Conservation (phyloP, 2,797 vertebrate genomes). For the Notamacropus eugenii region DNA sequence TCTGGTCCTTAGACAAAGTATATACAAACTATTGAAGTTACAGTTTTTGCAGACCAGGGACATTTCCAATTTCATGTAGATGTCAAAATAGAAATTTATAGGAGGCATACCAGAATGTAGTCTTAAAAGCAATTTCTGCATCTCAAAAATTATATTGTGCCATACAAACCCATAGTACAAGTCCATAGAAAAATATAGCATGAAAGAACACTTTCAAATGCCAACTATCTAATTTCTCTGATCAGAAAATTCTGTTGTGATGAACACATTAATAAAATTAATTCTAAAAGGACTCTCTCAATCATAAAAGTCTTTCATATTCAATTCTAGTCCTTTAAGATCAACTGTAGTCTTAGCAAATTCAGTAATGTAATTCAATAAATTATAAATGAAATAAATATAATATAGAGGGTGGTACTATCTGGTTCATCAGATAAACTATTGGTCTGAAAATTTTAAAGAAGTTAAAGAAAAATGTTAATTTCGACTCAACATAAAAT, state of each 20-base stretch:
- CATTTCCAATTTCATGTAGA: not conserved
- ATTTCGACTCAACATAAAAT: not conserved
- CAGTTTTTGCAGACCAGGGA: not conserved
- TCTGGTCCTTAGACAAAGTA: not conserved
- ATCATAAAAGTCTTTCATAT: not conserved
- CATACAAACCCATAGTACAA: not conserved
- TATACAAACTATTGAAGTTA: not conserved
- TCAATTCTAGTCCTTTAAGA: not conserved
- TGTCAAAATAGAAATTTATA: not conserved
- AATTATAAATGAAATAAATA: constrained; percentile 2
- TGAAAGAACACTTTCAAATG: not conserved
- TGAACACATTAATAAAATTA: not conserved
- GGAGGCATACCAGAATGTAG: not conserved
- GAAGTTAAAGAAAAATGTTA: not conserved
- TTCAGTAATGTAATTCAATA: not conserved
- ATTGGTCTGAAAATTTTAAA: not conserved
- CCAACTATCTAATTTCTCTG: constrained; percentile 13
- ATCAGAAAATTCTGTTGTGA: not conserved
- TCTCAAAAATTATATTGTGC: constrained; percentile 11
- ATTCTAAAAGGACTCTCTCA: not conserved
- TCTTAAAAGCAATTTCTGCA: not conserved
- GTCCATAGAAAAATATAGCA: constrained; percentile 22
- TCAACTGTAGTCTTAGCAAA: not conserved
- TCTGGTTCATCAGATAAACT: not conserved
- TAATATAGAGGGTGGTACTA: not conserved